Evolutionary conservation across 1,140 invertebrate species (phyloP), one percentile per base, ranked within the genome.

Genomic region (Drosophila kikkawai): DNA sequence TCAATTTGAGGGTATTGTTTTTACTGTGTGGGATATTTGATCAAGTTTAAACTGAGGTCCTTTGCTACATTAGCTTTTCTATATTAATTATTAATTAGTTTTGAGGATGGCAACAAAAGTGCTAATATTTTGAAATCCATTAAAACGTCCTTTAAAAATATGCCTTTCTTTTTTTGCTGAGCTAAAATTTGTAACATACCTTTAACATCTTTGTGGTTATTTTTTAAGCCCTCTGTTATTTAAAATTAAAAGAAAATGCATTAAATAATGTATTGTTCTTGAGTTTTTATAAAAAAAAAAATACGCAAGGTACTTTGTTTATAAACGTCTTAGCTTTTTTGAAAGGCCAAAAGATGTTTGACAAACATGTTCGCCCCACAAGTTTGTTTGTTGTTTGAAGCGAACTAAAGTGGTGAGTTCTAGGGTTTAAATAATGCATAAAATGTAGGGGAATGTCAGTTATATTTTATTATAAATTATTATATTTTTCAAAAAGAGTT

Each of bases 301-400:
- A 22, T 22, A 15, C 17, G 2, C 2, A 22, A 39, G 11, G 13
- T 11, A n/a, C 4, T 9, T 15, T 15, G 3, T 13, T 12, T 13
- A 17, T 7, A 19, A 19, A 36, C 11, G 8, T n/a, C 26, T 11
- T 7, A 8, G 19, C 7, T 66, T 59, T 2, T 19, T 6, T 36
- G 7, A 44, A 58, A 26, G n/a, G 22, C 22, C 8, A 22, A 15
- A 15, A 22, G 19, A 7, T 55, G 53, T 56, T 37, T 37, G 41
- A 59, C 64, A 37, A 66, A 60, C 64, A 66, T 66, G 64, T 66
- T 66, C 12, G 64, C 19, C n/a, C 22, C 41, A 66, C 64, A 60
- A 37, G 42, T 60, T 64, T 17, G 61, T 56, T 66, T 47, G 41
- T 37, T 45, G 55, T 36, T 58, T 59, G 61, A 42, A 34, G 61